Percentiles rank a stretch among this genome's conserved stretches.
Evolutionary conservation across 2,888 invertebrate species (phyloP).

Genomic region (Caenorhabditis drosophilae): DNA sequence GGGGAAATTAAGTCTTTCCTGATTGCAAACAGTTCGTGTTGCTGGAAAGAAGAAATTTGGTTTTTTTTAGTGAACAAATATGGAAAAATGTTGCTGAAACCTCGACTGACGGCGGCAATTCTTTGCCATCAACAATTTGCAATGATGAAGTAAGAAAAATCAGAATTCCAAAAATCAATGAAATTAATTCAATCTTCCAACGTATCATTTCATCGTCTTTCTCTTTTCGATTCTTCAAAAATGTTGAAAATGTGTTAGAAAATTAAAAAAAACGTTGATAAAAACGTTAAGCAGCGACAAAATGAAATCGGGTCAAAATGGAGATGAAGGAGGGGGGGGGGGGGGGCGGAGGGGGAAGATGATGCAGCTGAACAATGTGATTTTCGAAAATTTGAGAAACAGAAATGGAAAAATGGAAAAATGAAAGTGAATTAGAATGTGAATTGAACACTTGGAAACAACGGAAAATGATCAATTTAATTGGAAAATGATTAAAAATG

Average conservation of each 20-base stretch:
- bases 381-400: too few relatives aligned
- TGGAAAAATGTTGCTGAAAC: not conserved
- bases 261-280: slow-evolving; percentile 1
- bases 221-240: slow-evolving; percentile 3
- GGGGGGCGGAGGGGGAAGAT: too few relatives aligned
- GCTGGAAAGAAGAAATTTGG: slow-evolving; percentile 7
- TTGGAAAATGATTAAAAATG: too few relatives aligned
- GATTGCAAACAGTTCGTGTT: slow-evolving; percentile 49
- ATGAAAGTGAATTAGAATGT: too few relatives aligned
- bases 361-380: too few relatives aligned
- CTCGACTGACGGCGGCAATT: not conserved
- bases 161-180: too few relatives aligned
- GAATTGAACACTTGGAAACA: too few relatives aligned
- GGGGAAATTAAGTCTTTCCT: slow-evolving; percentile 53
- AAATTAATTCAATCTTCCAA: slow-evolving; percentile 15
- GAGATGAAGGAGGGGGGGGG: too few relatives aligned
- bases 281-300: not conserved
- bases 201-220: slow-evolving; percentile 39
- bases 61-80: not conserved
- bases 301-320: not conserved
- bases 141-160: too few relatives aligned
- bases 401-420: too few relatives aligned
- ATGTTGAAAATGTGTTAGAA: too few relatives aligned
- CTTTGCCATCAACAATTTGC: not conserved
- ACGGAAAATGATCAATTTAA: too few relatives aligned